Conservation (phyloP, 1,140 invertebrate genomes). For the Linepithema humile region DNA sequence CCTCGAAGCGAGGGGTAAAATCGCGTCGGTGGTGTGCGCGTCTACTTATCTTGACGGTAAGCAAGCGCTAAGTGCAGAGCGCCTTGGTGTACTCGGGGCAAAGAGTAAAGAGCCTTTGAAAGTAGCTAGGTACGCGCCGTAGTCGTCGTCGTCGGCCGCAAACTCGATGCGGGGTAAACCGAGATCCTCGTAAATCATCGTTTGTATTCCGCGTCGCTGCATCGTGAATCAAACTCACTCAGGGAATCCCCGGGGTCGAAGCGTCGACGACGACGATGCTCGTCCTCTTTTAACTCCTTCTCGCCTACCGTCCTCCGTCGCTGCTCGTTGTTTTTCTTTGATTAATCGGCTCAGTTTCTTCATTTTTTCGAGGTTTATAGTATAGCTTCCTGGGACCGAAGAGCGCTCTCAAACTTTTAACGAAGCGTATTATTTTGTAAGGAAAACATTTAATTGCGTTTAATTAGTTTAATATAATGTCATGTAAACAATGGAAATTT, state of each 20-base stretch:
- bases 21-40: conserved; percentile 8
- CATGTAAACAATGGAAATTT: too few species aligned
- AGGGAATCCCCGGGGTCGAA: conserved; percentile 50
- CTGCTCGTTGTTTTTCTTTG: conserved; percentile 23
- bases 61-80: conserved; percentile 40
- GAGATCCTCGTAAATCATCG: conserved; percentile 78
- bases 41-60: conserved; percentile 50
- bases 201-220: conserved; percentile 77
- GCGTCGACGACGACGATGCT: conserved; percentile 33
- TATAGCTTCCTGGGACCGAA: neutral
- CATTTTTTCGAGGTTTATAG: conserved; percentile 6
- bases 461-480: too few species aligned
- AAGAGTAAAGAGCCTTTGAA: conserved; percentile 45
- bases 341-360: conserved; percentile 29
- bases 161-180: conserved; percentile 43
- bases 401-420: too few species aligned
- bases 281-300: conserved; percentile 34
- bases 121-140: conserved; percentile 17
- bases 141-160: conserved; percentile 29
- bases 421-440: too few species aligned
- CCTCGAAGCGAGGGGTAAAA: neutral
- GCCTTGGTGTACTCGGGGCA: conserved; percentile 6
- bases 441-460: too few species aligned
- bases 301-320: neutral
- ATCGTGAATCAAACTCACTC: conserved; percentile 78